phyloP scores from a whole-genome alignment of 2,113 vertebrate genomes.

The Ictidomys tridecemlineatus region DNA sequence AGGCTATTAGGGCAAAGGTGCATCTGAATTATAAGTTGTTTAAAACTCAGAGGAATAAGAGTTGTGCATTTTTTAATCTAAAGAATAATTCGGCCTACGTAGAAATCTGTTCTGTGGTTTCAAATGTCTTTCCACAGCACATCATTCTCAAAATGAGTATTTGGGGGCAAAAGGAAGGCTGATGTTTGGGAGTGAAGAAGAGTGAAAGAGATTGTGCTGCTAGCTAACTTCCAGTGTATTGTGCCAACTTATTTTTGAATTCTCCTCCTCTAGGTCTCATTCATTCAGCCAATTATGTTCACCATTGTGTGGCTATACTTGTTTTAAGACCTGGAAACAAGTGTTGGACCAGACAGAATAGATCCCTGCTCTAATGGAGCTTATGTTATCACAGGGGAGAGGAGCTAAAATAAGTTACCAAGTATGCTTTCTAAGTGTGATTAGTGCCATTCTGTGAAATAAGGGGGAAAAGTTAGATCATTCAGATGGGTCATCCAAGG shows the following conservation, averaged over 20 bases:
- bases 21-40: conserved; percentile 58
- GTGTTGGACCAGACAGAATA: background rate
- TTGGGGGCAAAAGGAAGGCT: background rate
- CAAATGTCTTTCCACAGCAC: background rate
- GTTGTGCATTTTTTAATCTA: background rate
- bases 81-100: background rate
- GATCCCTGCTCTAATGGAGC: background rate
- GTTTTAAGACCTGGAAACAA: background rate
- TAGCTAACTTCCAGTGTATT: background rate
- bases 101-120: conserved; percentile 16
- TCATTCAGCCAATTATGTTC: background rate
- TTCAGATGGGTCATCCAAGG: background rate
- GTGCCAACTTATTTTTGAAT: background rate
- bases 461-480: background rate
- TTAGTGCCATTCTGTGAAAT: background rate
- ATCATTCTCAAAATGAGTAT: background rate
- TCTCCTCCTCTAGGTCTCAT: background rate
- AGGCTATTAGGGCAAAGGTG: conserved; percentile 53
- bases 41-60: conserved; percentile 44
- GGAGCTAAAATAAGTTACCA: background rate
- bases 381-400: background rate
- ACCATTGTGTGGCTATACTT: background rate
- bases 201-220: background rate
- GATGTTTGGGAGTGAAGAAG: background rate
- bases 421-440: background rate